Evolutionary conservation across 2,797 vertebrate species (phyloP), one percentile per base, ranked within the genome.

Genomic region (Sternotherus odoratus): DNA sequence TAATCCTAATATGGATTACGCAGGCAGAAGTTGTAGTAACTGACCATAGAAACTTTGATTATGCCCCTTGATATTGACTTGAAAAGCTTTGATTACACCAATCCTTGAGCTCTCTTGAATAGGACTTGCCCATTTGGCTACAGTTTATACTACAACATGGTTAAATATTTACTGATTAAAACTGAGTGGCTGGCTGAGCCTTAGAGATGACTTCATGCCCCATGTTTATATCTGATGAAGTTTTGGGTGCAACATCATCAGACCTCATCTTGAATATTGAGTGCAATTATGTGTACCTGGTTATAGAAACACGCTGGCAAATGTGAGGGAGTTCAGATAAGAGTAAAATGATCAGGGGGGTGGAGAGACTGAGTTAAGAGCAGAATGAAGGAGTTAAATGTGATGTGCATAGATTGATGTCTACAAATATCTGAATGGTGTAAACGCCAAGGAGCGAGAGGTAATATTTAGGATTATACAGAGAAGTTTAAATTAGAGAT

Each of bases 381-480:
- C 89, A 94, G 2, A 82, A 24, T 54, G 21, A 79, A 24, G 60
- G 77, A 87, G 39, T 26, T 75, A 46, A 75, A 75, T 30, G 39
- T 12, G 39, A 24, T 26, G 11, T 39, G 43, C 43, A 74, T 8
- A 46, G 72, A 28, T 16, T 46, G 12, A 43, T 26, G 39, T 3
- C 88, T 83, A 77, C 63, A 81, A 54, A 3, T 19, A 30, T 77
- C 75, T 80, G 54, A 79, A 87, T 49, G 90, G 77, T 4, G 12
- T 0, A 1, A 43, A 87, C 5, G 75, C 79, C 30, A 88, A 91
- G 89, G 95, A 92, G 8, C 10, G 89, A 82, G 69, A 80, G 51
- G 77, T 43, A 94, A 94, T 39, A 69, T 79, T 89, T 63, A 88
- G 77, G 16, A 94, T 60, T 91, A 85, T 91, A 95, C 90, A 93